phyloP scores from a whole-genome alignment of 2,888 invertebrate species.

The Bellardia bayeri region DNA sequence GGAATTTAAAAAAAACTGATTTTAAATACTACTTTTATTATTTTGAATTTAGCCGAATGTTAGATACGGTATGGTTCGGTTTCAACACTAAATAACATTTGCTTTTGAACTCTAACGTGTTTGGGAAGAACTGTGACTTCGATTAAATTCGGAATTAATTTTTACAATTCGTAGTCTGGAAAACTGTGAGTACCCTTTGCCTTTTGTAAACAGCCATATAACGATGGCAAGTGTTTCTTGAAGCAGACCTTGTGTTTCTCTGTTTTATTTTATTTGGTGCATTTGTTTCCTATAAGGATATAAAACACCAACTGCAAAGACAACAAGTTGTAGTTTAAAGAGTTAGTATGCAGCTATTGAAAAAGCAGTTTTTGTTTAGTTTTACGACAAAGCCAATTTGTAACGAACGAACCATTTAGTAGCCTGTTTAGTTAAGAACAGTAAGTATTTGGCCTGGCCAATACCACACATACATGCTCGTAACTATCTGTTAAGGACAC shows the following conservation, averaged over 20 bases:
- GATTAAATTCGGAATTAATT: background rate
- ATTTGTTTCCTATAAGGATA: conserved; percentile 33
- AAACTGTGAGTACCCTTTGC: conserved; percentile 15
- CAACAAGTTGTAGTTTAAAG: conserved; percentile 40
- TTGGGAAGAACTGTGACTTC: too few species aligned
- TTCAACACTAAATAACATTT: too few species aligned
- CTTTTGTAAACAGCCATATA: background rate
- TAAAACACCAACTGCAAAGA: conserved; percentile 32
- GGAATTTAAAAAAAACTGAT: too few species aligned
- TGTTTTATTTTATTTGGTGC: background rate
- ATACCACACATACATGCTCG: background rate
- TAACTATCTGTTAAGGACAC: conserved; percentile 45
- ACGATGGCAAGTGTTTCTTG: conserved; percentile 46
- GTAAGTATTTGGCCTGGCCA: background rate
- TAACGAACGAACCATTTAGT: conserved; percentile 22
- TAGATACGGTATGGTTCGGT: too few species aligned
- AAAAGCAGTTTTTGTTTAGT: conserved; percentile 39
- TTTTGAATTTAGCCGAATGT: too few species aligned
- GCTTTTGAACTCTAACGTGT: too few species aligned
- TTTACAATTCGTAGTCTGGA: background rate
- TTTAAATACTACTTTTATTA: too few species aligned
- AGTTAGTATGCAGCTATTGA: conserved; percentile 57
- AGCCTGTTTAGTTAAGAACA: background rate
- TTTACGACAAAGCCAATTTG: conserved; percentile 49
- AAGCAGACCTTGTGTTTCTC: background rate